phyloP scores from a whole-genome alignment of 1,140 invertebrate species.

The Drosophila chauvacae region DNA sequence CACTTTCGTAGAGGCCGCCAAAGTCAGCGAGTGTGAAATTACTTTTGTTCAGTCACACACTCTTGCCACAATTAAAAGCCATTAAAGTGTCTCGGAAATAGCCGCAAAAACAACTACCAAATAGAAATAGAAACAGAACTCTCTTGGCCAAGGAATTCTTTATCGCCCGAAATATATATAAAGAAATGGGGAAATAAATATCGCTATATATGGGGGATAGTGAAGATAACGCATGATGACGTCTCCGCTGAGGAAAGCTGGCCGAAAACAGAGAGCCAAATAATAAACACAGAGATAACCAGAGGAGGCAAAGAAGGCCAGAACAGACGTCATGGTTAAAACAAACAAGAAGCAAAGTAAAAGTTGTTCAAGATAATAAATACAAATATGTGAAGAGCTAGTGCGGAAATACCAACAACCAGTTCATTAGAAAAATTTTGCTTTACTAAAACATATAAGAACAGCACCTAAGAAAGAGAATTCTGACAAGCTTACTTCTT shows the following conservation, averaged over 20 bases:
- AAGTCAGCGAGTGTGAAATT: constrained; percentile 83
- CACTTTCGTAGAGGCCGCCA: constrained; percentile 42
- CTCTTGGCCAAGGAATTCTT: constrained; percentile 37
- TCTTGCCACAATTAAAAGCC: constrained; percentile 74
- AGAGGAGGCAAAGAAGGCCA: constrained; percentile 15
- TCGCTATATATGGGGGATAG: constrained; percentile 5
- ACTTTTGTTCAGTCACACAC: constrained; percentile 71
- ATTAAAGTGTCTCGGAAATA: constrained; percentile 67
- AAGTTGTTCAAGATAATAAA: constrained; percentile 42
- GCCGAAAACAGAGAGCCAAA: constrained; percentile 18
- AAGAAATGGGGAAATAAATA: constrained; percentile 38
- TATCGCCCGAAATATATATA: constrained; percentile 24
- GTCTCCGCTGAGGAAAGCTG: constrained; percentile 14
- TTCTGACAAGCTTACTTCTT: too few species aligned
- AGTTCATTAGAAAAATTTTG: not conserved
- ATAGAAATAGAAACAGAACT: constrained; percentile 14
- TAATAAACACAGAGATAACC: constrained; percentile 21
- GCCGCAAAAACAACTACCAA: constrained; percentile 36
- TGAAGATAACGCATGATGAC: constrained; percentile 43
- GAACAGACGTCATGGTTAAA: constrained; percentile 46
- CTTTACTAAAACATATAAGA: too few species aligned
- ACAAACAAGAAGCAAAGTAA: constrained; percentile 20
- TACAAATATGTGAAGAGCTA: constrained; percentile 31
- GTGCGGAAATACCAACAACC: not conserved
- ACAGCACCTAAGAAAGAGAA: too few species aligned